A percentile compares a stretch with the other conserved stretches of the same genome.
Conservation (phyloP, 2,797 vertebrate genomes). For the Decapterus maruadsi region DNA sequence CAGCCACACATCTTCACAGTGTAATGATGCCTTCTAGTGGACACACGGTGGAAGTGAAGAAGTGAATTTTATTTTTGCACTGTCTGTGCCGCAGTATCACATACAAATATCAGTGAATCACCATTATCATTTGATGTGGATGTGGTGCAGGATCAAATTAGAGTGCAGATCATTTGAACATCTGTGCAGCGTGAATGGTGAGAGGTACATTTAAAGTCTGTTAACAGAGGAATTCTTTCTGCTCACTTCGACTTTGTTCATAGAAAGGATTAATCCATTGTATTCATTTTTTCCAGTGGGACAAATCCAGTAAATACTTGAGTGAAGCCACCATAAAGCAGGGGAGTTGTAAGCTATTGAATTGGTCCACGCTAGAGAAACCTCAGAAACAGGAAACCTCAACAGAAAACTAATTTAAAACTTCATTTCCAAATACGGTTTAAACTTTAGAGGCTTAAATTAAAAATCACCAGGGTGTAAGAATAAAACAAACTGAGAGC, state of each 20-base stretch:
- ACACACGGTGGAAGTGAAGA: slow-evolving; percentile 46
- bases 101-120: not conserved
- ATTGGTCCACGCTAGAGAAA: slow-evolving; percentile 22
- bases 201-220: not conserved
- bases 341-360: slow-evolving; percentile 28
- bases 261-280: slow-evolving; percentile 4
- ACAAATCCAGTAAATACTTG: slow-evolving; percentile 23
- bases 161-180: not conserved
- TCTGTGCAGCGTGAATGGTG: not conserved
- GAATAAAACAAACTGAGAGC: not conserved
- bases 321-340: slow-evolving; percentile 26
- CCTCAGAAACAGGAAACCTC: slow-evolving; percentile 21
- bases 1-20: slow-evolving; percentile 4
- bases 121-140: not conserved
- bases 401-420: slow-evolving; percentile 31
- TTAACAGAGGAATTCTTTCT: not conserved
- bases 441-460: slow-evolving; percentile 15
- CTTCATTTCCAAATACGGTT: slow-evolving; percentile 2
- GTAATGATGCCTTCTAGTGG: slow-evolving; percentile 69
- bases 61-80: not conserved
- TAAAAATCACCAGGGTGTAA: not conserved
- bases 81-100: slow-evolving; percentile 2
- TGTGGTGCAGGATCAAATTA: not conserved
- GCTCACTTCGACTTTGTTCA: not conserved
- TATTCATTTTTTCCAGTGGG: slow-evolving; percentile 4